Conservation (phyloP, 1,140 invertebrate species). For the Portunus trituberculatus region DNA sequence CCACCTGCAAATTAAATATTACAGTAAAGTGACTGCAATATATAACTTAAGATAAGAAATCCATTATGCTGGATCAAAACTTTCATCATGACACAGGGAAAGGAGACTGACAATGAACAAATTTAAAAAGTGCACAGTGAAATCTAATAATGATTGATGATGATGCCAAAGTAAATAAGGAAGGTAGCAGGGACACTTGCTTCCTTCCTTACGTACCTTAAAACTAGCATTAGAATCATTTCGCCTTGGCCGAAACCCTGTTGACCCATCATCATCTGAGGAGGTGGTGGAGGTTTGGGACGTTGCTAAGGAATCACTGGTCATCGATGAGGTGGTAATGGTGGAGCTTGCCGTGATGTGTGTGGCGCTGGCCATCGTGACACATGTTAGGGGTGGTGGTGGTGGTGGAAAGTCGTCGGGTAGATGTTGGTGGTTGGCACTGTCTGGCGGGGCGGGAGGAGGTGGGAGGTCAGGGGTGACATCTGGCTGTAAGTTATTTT, state of each 20-base stretch:
- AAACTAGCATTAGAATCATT: conserved; percentile 92
- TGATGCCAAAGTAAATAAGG: too few species aligned
- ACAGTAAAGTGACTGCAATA: too few species aligned
- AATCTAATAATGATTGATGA: too few species aligned
- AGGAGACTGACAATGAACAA: too few species aligned
- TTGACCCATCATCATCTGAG: conserved; percentile 35
- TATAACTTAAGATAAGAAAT: too few species aligned
- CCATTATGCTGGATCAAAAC: too few species aligned
- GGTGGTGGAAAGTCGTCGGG: conserved; percentile 82
- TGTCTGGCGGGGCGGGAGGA: conserved; percentile 77
- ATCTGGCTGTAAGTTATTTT: conserved; percentile 76
- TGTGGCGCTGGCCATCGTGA: conserved; percentile 75
- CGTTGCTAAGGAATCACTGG: conserved; percentile 59
- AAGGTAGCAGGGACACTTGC: not conserved
- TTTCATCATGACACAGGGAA: too few species aligned
- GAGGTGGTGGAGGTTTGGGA: conserved; percentile 60
- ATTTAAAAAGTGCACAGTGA: too few species aligned
- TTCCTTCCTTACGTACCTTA: conserved; percentile 84
- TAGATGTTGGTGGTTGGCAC: conserved; percentile 76
- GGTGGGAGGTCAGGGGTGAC: conserved; percentile 77
- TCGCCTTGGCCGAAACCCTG: conserved; percentile 84
- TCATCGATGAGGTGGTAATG: conserved; percentile 71
- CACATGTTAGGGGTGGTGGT: conserved; percentile 80
- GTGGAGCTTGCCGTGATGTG: conserved; percentile 71
- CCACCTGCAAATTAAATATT: too few species aligned